phyloP scores from a whole-genome alignment of 2,888 invertebrate genomes.

The Leptinotarsa tumamoca region DNA sequence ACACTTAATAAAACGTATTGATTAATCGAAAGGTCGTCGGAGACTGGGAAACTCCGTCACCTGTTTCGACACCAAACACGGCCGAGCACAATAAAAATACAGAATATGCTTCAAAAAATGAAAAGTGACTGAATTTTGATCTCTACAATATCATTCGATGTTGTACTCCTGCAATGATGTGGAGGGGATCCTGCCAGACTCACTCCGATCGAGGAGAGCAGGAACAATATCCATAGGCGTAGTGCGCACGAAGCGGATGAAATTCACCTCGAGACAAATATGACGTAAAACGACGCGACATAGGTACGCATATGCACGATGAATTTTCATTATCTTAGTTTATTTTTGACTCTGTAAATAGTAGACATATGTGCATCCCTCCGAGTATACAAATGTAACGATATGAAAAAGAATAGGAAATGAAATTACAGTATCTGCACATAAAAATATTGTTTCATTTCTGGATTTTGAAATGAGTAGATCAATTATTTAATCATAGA shows the following conservation, averaged over 20 bases:
- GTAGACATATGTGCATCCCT: too few species aligned
- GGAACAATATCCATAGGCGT: background rate
- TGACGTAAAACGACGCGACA: too few species aligned
- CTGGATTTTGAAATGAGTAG: too few species aligned
- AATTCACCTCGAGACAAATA: too few species aligned
- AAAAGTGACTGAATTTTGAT: conserved; percentile 8
- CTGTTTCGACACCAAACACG: conserved; percentile 1
- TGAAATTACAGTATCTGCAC: too few species aligned
- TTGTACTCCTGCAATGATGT: background rate
- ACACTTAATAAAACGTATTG: background rate
- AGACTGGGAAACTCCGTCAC: conserved; percentile 7
- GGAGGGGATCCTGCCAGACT: conserved; percentile 8
- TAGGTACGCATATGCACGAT: too few species aligned
- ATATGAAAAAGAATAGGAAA: too few species aligned
- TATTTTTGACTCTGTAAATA: too few species aligned
- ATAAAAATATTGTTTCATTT: too few species aligned
- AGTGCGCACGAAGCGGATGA: background rate
- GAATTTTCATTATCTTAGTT: too few species aligned
- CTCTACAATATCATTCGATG: conserved; percentile 3
- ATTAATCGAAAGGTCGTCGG: conserved; percentile 6
- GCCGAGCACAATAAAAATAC: background rate
- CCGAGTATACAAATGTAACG: too few species aligned
- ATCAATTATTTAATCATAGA: too few species aligned
- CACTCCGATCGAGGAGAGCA: conserved; percentile 10
- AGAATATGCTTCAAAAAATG: background rate